A percentile compares a stretch with the other conserved stretches of the same genome.
phyloP scores from a whole-genome alignment of 2,888 invertebrate genomes.

The Anaspis maculata region DNA sequence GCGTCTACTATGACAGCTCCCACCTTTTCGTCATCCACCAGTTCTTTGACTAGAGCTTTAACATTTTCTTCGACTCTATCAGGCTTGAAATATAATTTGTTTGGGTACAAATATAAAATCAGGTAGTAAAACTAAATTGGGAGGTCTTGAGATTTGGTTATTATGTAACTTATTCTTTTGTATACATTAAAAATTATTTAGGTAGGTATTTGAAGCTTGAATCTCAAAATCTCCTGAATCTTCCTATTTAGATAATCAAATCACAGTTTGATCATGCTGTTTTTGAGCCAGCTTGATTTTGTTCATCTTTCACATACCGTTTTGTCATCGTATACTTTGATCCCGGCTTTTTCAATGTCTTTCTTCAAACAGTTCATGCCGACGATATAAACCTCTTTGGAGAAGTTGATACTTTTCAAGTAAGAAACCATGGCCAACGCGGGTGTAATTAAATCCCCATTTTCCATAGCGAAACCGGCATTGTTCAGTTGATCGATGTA shows the following conservation, averaged over 20 bases:
- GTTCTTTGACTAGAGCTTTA: slow-evolving; percentile 5
- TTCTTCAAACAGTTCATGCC: slow-evolving; percentile 37
- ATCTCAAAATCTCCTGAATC: too few relatives aligned
- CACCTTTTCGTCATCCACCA: slow-evolving; percentile 42
- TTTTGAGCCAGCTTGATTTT: neutral
- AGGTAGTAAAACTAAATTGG: too few relatives aligned
- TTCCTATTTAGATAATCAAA: neutral
- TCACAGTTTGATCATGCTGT: neutral
- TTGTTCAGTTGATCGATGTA: neutral
- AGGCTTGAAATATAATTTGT: slow-evolving; percentile 21
- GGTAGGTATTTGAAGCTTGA: too few relatives aligned
- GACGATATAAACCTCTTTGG: slow-evolving; percentile 45
- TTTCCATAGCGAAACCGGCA: slow-evolving; percentile 9
- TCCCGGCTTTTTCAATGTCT: slow-evolving; percentile 32
- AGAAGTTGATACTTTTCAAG: slow-evolving; percentile 46
- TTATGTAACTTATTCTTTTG: too few relatives aligned
- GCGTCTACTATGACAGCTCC: slow-evolving; percentile 54
- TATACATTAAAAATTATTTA: too few relatives aligned
- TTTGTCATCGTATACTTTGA: too few relatives aligned
- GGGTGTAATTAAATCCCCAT: slow-evolving; percentile 45
- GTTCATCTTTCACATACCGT: too few relatives aligned
- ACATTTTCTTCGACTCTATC: slow-evolving; percentile 12
- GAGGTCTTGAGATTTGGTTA: too few relatives aligned
- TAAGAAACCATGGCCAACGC: slow-evolving; percentile 47
- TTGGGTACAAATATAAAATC: neutral